A percentile compares a stretch with the other conserved stretches of the same genome.
phyloP scores from a whole-genome alignment of 2,113 vertebrate species.

The Arizona elegans region DNA sequence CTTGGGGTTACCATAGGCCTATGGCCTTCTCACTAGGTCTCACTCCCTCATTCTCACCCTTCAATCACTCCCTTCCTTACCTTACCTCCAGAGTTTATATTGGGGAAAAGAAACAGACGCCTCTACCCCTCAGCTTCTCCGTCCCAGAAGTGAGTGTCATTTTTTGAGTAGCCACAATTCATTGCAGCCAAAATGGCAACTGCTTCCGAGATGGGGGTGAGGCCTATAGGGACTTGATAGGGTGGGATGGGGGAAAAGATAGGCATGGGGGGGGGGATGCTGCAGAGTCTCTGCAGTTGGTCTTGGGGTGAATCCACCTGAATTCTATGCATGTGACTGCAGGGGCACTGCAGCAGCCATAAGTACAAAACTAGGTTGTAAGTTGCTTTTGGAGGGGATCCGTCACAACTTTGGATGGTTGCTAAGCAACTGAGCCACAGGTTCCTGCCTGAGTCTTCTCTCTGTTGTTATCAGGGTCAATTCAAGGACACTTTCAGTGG shows the following conservation, averaged over 20 bases:
- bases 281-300: not conserved
- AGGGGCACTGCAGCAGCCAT: not conserved
- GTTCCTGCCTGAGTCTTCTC: not conserved
- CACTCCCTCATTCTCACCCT: not conserved
- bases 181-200: not conserved
- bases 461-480: not conserved
- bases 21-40: not conserved
- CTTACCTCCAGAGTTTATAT: not conserved
- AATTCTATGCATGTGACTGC: not conserved
- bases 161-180: not conserved
- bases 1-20: not conserved
- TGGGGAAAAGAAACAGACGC: not conserved
- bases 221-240: not conserved
- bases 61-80: not conserved
- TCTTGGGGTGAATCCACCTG: not conserved
- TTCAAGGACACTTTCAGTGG: not conserved
- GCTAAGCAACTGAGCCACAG: not conserved
- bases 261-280: not conserved
- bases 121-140: not conserved
- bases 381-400: not conserved
- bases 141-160: not conserved
- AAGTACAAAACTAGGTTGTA: not conserved
- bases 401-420: not conserved
- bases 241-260: not conserved
- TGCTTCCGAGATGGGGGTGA: not conserved